Evolutionary conservation across 2,797 vertebrate species (phyloP).

Genomic region (Pelochelys cantorii): DNA sequence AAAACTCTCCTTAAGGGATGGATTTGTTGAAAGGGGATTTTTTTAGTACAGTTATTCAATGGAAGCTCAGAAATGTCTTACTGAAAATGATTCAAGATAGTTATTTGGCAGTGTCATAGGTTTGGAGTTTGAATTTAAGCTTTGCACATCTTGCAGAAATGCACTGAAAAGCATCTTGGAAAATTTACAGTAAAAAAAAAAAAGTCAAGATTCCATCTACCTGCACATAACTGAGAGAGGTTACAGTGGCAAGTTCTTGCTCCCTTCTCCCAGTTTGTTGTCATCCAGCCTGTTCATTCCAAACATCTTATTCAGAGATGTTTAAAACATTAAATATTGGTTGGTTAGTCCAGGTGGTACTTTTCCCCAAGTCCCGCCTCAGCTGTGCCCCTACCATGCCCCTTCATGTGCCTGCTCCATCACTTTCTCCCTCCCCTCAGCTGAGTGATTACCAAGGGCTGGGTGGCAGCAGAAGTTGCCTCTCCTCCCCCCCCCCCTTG

Average conservation of each 20-base stretch:
- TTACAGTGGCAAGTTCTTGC: not conserved
- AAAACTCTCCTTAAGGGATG: not conserved
- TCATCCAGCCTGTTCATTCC: not conserved
- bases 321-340: constrained; percentile 14
- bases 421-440: no score
- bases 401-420: no score
- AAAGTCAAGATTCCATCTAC: constrained; percentile 15
- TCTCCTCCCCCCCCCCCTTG: no score
- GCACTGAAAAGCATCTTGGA: not conserved
- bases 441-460: no score
- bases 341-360: not conserved
- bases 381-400: no score
- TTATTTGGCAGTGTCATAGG: not conserved
- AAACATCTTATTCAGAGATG: constrained; percentile 4
- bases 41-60: not conserved
- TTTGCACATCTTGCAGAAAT: constrained; percentile 33
- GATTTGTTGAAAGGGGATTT: not conserved
- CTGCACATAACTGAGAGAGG: constrained; percentile 1
- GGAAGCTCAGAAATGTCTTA: constrained; percentile 11
- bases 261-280: not conserved
- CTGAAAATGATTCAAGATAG: not conserved
- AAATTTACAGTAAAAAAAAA: not conserved
- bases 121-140: not conserved
- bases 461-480: no score
- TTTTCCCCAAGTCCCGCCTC: no score